These are phyloP conservation scores for Desoria tigrina DNA, from an alignment of 2,888 invertebrate genomes.

Conservation along the genomic window DNA sequence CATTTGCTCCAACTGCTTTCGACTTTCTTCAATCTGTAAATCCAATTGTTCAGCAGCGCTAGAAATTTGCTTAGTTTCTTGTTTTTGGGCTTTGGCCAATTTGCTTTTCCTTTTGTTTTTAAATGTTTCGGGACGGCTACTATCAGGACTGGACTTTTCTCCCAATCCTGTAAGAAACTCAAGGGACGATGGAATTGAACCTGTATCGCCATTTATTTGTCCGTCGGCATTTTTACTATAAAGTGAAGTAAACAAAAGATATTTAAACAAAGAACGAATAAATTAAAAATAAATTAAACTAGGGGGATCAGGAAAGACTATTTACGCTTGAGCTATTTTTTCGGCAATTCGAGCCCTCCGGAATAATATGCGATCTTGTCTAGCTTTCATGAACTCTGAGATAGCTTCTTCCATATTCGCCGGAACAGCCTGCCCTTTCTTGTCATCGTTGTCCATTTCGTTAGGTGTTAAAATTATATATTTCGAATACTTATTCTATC, in stretches of 20 bases:
- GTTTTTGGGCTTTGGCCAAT: not conserved
- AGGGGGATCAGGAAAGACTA: not conserved
- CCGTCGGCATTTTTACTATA: slow-evolving; percentile 6
- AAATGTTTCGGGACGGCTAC: not conserved
- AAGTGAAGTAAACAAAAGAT: not conserved
- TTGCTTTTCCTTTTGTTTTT: not conserved
- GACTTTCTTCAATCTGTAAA: slow-evolving; percentile 44
- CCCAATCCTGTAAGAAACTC: slow-evolving; percentile 18
- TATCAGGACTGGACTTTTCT: slow-evolving; percentile 1
- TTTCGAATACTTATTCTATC: too few species aligned
- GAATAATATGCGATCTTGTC: slow-evolving; percentile 33
- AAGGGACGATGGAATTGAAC: slow-evolving; percentile 27
- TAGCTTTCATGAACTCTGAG: slow-evolving; percentile 13
- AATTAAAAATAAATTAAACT: not conserved
- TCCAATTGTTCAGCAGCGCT: slow-evolving; percentile 28
- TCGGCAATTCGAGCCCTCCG: slow-evolving; percentile 33
- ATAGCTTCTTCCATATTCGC: slow-evolving; percentile 23
- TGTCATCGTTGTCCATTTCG: slow-evolving; percentile 4
- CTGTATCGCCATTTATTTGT: slow-evolving; percentile 5
- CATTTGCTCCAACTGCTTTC: slow-evolving; percentile 48
- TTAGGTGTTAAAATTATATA: too few species aligned
- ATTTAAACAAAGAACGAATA: not conserved
- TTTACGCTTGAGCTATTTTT: slow-evolving; percentile 29
- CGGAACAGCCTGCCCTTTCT: not conserved
- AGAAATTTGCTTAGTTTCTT: not conserved